Evolutionary conservation across 2,888 invertebrate genomes (phyloP), one percentile per base, ranked within the genome.

Genomic region (Dione juno): DNA sequence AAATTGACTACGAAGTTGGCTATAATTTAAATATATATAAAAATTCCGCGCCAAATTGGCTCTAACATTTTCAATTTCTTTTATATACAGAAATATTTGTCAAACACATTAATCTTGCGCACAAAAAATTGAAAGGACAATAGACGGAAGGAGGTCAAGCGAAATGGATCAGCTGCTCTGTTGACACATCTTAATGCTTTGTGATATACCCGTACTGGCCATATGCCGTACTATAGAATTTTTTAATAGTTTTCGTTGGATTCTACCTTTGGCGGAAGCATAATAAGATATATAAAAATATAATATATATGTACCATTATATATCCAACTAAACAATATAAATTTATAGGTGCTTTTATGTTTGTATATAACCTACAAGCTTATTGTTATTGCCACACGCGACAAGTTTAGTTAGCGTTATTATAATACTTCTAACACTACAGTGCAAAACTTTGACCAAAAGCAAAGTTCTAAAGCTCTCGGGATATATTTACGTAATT

Each of bases 131-230:
- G 61, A 63, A 61, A 68, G 63, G 68, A 68, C 68, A 50, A 59
- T 50, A 21, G 66, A 70, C 67, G 41, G 64, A 67, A 65, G 64
- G 64, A 52, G 72, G 70, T 64, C 72, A 67, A 40, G 21, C 52
- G 58, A 70, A 70, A 70, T 70, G 45, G 72, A 72, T 72, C 72
- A 72, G 70, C 72, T 72, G 72, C 41, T 58, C 21, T 64, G 67
- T 72, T 63, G 66, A 58, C 63, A 52, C 70, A 48, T 72, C 48
- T 69, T 69, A 67, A 70, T 70, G 67, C 64, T 58, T 52, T 57
- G n/a, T 64, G 43, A 70, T 53, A 59, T 59, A 63, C 67, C 50
- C 48, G 57, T n/a, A 65, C 48, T 41, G 54, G 16, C 53, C 59
- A 61, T 50, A 64, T 50, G 50, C 14, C 19, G 48, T 19, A 50